Conservation (phyloP, 2,113 vertebrate genomes). For the Baryphthengus martii region DNA sequence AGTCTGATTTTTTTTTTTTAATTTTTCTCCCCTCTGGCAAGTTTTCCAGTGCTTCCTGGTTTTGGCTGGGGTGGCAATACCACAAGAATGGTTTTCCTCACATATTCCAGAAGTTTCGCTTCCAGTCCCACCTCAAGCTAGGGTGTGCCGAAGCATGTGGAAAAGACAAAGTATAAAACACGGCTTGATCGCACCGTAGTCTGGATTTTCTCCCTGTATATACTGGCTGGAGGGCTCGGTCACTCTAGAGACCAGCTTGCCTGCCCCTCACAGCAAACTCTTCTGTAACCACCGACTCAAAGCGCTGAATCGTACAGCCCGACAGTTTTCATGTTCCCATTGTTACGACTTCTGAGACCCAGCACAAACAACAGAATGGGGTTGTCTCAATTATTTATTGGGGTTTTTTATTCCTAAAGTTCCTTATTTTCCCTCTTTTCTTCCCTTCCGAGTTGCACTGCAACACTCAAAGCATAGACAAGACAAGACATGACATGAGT, state of each 20-base stretch:
- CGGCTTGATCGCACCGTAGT: not conserved
- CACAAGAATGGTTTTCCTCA: slow-evolving; percentile 51
- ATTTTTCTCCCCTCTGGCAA: not conserved
- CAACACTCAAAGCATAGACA: not conserved
- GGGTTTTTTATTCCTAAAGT: not conserved
- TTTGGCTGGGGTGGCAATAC: slow-evolving; percentile 38
- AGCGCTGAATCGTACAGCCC: not conserved
- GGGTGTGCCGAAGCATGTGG: not conserved
- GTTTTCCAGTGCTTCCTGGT: not conserved
- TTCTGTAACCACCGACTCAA: not conserved
- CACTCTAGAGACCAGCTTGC: not conserved
- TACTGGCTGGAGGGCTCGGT: not conserved
- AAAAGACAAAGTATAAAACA: slow-evolving; percentile 9
- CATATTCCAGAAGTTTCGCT: slow-evolving; percentile 24
- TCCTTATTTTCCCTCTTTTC: not conserved
- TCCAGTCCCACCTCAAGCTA: slow-evolving; percentile 42
- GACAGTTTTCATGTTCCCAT: not conserved
- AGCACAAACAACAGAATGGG: not conserved
- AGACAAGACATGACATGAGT: not conserved
- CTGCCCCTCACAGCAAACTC: not conserved
- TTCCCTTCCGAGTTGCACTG: not conserved
- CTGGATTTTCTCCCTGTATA: not conserved
- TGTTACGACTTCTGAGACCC: not conserved
- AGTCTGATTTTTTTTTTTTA: not conserved
- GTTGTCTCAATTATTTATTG: not conserved